A percentile compares a stretch with the other conserved stretches of the same genome.
These are phyloP conservation scores for Arnoldichthys spilopterus DNA, from an alignment of 2,797 vertebrate genomes.

Conservation along the genomic window DNA sequence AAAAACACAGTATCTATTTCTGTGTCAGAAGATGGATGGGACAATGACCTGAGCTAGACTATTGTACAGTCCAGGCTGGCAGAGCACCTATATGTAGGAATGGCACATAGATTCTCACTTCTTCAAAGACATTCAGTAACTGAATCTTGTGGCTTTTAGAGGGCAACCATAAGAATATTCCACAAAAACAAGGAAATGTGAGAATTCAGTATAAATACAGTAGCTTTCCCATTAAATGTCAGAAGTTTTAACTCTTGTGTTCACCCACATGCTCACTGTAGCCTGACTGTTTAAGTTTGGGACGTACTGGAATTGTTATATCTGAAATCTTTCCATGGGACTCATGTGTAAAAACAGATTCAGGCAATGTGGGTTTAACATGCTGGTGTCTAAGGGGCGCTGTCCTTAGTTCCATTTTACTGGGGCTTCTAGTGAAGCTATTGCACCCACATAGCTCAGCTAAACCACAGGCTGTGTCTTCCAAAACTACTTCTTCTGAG, in stretches of 20 bases:
- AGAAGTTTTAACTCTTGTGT: background rate
- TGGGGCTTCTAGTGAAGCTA: background rate
- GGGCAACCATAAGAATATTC: background rate
- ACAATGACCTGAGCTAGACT: background rate
- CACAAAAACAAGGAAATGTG: background rate
- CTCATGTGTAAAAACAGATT: background rate
- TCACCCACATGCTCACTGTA: no score
- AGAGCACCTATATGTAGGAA: background rate
- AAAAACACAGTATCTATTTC: background rate
- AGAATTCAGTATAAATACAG: background rate
- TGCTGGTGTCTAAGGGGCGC: background rate
- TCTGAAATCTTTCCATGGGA: background rate
- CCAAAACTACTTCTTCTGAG: background rate
- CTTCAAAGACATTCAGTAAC: background rate
- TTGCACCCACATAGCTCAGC: conserved; percentile 8
- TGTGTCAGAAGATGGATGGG: background rate
- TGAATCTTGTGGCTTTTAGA: background rate
- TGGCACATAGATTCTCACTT: conserved; percentile 15
- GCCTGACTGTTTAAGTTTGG: background rate
- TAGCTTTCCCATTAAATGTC: background rate
- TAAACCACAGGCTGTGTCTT: conserved; percentile 15
- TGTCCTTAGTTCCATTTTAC: conserved; percentile 6
- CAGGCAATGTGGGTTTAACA: background rate
- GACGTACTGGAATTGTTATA: background rate
- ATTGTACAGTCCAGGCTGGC: background rate